Evolutionary conservation across 2,888 invertebrate genomes (phyloP).

Genomic region (Drosophila acutilabella): DNA sequence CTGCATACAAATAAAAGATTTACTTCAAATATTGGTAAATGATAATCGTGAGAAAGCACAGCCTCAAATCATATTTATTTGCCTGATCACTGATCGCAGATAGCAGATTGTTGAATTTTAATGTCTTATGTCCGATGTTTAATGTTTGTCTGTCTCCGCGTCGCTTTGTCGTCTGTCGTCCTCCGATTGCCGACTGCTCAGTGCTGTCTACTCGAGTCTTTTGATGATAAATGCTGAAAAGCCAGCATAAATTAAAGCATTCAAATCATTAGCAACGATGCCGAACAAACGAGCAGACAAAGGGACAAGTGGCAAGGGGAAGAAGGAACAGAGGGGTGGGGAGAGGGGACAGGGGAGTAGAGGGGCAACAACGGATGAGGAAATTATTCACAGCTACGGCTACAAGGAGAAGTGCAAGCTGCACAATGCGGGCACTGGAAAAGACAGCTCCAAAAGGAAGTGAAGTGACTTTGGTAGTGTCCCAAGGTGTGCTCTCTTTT

Average conservation of each 20-base stretch:
- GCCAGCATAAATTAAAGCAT: conserved; percentile 79
- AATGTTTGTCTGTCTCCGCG: background rate
- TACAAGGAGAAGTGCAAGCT: conserved; percentile 43
- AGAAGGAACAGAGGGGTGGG: background rate
- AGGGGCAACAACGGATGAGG: conserved; percentile 67
- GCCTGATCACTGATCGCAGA: conserved; percentile 3
- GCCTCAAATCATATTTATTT: conserved; percentile 15
- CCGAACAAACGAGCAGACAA: conserved; percentile 80
- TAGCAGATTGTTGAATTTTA: no score
- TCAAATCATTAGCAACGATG: conserved; percentile 83
- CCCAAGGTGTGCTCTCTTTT: conserved; percentile 69
- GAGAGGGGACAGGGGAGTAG: background rate
- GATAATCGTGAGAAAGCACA: conserved; percentile 8
- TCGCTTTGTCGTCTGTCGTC: background rate
- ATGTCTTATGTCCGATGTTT: conserved; percentile 1
- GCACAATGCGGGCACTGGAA: conserved; percentile 15
- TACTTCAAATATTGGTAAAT: background rate
- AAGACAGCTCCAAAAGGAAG: conserved; percentile 48
- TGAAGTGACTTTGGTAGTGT: conserved; percentile 52
- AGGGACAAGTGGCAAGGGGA: background rate
- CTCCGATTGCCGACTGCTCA: background rate
- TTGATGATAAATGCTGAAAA: conserved; percentile 79
- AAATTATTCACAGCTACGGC: conserved; percentile 83
- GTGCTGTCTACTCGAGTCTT: conserved; percentile 42
- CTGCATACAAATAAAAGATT: background rate